Evolutionary conservation across 2,113 vertebrate genomes (phyloP).

Genomic region (Pollachius pollachius): DNA sequence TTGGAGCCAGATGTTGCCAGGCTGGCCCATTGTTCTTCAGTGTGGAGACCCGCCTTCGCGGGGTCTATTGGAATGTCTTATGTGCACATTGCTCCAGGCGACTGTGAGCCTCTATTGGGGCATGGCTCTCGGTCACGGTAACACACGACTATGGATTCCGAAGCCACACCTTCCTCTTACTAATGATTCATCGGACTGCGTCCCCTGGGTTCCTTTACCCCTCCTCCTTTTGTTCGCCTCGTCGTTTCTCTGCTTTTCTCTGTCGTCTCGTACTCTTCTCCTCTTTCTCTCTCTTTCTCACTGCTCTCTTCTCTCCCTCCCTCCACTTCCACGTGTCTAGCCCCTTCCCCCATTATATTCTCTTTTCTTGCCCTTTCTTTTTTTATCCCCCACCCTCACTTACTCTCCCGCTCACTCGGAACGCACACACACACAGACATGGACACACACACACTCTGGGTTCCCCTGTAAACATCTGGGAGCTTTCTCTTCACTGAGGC

Average conservation of each 20-base stretch:
- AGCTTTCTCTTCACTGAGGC: background rate
- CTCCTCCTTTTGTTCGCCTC: background rate
- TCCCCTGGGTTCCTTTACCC: background rate
- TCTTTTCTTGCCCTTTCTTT: too few relatives aligned
- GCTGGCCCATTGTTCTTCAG: too few relatives aligned
- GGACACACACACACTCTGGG: background rate
- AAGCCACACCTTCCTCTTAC: background rate
- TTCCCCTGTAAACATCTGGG: slow-evolving; percentile 5
- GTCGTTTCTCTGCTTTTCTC: too few relatives aligned
- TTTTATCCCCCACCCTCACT: too few relatives aligned
- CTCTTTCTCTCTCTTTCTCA: background rate
- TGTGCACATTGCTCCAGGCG: too few relatives aligned
- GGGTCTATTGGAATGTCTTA: too few relatives aligned
- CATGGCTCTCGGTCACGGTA: background rate
- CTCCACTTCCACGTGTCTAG: too few relatives aligned
- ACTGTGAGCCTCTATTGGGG: background rate
- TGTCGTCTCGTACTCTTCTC: background rate
- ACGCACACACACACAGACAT: background rate
- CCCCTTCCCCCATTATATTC: too few relatives aligned
- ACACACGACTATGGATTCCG: background rate
- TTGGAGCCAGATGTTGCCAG: too few relatives aligned
- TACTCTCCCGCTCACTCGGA: background rate
- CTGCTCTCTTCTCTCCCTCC: background rate
- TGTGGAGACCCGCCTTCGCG: too few relatives aligned
- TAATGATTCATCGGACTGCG: background rate